Percentiles rank a stretch among this genome's conserved stretches.
Conservation (phyloP, 2,888 invertebrate species). For the Pharmacophagus antenor region DNA sequence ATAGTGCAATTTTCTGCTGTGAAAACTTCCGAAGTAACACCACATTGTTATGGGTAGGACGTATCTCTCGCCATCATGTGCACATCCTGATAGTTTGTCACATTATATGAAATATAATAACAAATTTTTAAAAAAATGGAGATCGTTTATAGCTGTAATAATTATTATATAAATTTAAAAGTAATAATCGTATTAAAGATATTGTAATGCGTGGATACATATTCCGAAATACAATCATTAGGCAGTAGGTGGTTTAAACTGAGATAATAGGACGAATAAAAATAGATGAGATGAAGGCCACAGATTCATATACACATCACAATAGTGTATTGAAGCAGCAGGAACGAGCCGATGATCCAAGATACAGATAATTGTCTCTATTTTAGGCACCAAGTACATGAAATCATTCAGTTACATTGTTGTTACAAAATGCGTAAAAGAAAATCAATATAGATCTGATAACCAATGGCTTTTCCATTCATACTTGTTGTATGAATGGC, state of each 20-base stretch:
- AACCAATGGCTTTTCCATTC: conserved; percentile 26
- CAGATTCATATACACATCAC: conserved; percentile 51
- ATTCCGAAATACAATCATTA: conserved; percentile 36
- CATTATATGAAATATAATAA: no score
- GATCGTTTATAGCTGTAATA: no score
- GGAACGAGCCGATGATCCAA: conserved; percentile 51
- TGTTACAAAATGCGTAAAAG: conserved; percentile 45
- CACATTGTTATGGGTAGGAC: no score
- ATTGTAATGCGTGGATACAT: background rate
- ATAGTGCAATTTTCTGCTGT: no score
- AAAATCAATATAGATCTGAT: conserved; percentile 37
- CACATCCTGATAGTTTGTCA: no score
- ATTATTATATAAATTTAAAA: no score
- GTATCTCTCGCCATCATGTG: no score
- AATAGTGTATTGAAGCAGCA: conserved; percentile 52
- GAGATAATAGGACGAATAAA: conserved; percentile 37
- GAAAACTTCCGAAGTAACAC: no score
- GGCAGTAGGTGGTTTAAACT: conserved; percentile 16
- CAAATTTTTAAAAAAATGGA: no score
- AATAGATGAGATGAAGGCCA: conserved; percentile 60
- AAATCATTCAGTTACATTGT: conserved; percentile 50
- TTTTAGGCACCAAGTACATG: conserved; percentile 51
- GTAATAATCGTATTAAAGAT: no score
- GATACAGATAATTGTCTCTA: conserved; percentile 53
- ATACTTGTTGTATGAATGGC: conserved; percentile 8